Conservation (phyloP, 2,888 invertebrate genomes). For the Cactoblastis cactorum region DNA sequence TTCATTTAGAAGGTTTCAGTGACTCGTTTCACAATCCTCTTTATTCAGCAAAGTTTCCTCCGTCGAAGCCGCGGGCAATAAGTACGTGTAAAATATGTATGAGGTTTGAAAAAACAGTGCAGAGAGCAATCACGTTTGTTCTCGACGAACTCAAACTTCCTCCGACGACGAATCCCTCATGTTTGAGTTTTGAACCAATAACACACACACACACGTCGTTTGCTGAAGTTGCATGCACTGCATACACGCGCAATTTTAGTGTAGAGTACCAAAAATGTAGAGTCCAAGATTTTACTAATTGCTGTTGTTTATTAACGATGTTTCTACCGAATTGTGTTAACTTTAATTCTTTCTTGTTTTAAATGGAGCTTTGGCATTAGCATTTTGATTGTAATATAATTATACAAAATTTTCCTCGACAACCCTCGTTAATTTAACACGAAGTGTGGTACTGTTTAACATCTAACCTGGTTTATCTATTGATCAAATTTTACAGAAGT, state of each 20-base stretch:
- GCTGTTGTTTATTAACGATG: too few species aligned
- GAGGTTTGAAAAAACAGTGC: not conserved
- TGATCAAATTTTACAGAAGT: too few species aligned
- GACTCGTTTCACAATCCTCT: not conserved
- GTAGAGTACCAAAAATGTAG: not conserved
- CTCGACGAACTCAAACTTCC: not conserved
- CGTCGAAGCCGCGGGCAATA: not conserved
- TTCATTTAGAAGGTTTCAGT: not conserved
- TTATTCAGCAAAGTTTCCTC: not conserved
- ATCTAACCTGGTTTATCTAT: too few species aligned
- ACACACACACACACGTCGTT: not conserved
- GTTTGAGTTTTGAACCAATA: not conserved
- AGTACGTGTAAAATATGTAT: not conserved
- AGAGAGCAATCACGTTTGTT: constrained; percentile 1
- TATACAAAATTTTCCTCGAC: too few species aligned
- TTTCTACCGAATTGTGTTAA: too few species aligned
- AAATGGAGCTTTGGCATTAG: too few species aligned
- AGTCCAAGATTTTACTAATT: not conserved
- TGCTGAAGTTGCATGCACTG: not conserved
- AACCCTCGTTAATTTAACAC: too few species aligned
- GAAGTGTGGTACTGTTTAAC: too few species aligned
- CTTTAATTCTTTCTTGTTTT: too few species aligned
- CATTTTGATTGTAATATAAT: too few species aligned
- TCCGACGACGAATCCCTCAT: not conserved
- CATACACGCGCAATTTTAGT: not conserved